phyloP scores from a whole-genome alignment of 2,797 vertebrate species.

The Siniperca obscura region DNA sequence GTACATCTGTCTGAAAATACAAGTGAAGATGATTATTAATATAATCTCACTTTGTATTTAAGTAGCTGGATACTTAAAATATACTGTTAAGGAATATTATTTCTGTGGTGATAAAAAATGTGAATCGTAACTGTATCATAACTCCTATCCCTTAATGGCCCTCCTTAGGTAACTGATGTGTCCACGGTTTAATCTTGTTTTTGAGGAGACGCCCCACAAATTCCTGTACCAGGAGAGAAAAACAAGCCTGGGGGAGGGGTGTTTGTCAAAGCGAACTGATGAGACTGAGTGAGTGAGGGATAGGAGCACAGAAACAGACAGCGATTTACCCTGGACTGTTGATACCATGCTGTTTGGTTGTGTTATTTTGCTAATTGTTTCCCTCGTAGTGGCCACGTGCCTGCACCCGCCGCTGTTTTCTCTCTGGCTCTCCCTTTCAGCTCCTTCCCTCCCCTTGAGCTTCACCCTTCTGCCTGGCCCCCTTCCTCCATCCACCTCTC shows the following conservation, averaged over 20 bases:
- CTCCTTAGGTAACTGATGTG: constrained; percentile 41
- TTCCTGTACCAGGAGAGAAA: constrained; percentile 62
- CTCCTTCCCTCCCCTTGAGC: constrained; percentile 11
- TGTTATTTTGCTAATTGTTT: constrained; percentile 27
- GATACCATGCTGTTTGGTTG: constrained; percentile 3
- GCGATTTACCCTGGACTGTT: constrained; percentile 13
- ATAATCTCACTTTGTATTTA: not conserved
- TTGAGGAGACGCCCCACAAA: constrained; percentile 57
- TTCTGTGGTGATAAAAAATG: not conserved
- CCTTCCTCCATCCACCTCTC: constrained; percentile 12
- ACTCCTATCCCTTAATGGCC: not conserved
- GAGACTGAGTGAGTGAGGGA: constrained; percentile 39
- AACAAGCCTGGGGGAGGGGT: constrained; percentile 59
- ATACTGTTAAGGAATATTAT: not conserved
- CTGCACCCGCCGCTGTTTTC: constrained; percentile 2
- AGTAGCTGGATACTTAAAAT: not conserved
- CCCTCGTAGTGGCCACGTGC: not conserved
- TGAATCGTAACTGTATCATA: not conserved
- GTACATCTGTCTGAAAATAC: not conserved
- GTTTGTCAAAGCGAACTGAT: constrained; percentile 50
- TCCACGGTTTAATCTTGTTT: constrained; percentile 59
- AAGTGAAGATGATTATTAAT: not conserved
- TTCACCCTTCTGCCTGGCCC: constrained; percentile 18
- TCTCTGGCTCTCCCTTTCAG: constrained; percentile 5
- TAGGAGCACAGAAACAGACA: not conserved